phyloP scores from a whole-genome alignment of 2,888 invertebrate genomes.

The Lissocephala sabroskyi region DNA sequence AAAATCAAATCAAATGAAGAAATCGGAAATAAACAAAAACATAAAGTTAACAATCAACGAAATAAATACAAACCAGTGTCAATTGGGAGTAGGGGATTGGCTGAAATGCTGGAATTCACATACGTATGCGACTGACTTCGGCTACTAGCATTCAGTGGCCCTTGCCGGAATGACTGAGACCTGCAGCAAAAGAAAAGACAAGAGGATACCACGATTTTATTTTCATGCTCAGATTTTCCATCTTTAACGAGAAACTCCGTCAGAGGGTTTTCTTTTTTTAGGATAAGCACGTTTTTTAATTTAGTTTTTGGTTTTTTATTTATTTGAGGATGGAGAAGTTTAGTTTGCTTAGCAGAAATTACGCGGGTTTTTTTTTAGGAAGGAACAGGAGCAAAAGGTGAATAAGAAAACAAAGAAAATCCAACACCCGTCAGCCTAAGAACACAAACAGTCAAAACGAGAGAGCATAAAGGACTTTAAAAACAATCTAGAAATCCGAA shows the following conservation, averaged over 20 bases:
- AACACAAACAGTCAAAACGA: too few relatives aligned
- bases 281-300: too few relatives aligned
- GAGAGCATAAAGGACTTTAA: too few relatives aligned
- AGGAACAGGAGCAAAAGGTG: too few relatives aligned
- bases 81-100: constrained; percentile 94
- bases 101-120: constrained; percentile 92
- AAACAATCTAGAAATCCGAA: too few relatives aligned
- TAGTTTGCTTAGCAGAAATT: constrained; percentile 13
- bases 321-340: constrained; percentile 1
- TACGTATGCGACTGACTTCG: constrained; percentile 77
- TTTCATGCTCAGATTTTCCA: constrained; percentile 60
- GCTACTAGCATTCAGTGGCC: constrained; percentile 74
- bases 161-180: constrained; percentile 95
- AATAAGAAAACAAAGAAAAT: too few relatives aligned
- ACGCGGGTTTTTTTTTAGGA: too few relatives aligned
- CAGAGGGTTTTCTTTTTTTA: constrained; percentile 19
- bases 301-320: constrained; percentile 13
- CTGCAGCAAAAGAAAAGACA: constrained; percentile 77
- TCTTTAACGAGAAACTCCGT: too few relatives aligned
- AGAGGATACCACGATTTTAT: constrained; percentile 72
- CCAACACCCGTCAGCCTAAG: too few relatives aligned
- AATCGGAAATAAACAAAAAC: constrained; percentile 44
- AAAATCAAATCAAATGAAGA: constrained; percentile 39
- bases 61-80: constrained; percentile 78
- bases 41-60: constrained; percentile 52